phyloP scores from a whole-genome alignment of 2,113 vertebrate genomes.

The Scortum barcoo region DNA sequence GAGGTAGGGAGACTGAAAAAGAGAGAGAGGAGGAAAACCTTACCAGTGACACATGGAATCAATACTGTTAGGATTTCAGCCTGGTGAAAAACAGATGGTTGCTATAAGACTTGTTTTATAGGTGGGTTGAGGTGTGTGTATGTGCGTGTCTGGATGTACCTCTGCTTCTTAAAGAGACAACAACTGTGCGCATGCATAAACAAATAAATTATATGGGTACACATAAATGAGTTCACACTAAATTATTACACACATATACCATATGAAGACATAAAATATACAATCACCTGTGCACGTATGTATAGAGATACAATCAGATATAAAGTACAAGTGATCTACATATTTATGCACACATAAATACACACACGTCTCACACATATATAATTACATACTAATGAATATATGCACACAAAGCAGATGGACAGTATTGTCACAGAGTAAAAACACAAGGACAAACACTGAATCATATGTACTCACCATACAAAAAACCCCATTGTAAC shows the following conservation, averaged over 20 bases:
- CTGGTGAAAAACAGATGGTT: conserved; percentile 65
- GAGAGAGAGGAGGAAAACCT: background rate
- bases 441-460: background rate
- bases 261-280: conserved; percentile 8
- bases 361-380: background rate
- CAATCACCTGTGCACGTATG: background rate
- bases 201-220: conserved; percentile 14
- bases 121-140: conserved; percentile 10
- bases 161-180: conserved; percentile 20
- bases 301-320: background rate
- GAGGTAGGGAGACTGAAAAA: background rate
- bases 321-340: background rate
- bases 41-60: conserved; percentile 58
- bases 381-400: background rate
- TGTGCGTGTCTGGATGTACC: background rate
- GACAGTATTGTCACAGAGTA: background rate
- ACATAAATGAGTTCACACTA: conserved; percentile 4
- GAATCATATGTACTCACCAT: background rate
- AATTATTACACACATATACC: conserved; percentile 25
- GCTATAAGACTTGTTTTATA: conserved; percentile 49
- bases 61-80: conserved; percentile 51
- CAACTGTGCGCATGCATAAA: background rate
- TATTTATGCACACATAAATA: background rate
- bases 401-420: background rate
- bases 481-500: background rate